A percentile compares a stretch with the other conserved stretches of the same genome.
phyloP scores from a whole-genome alignment of 2,888 invertebrate genomes.

The Pristionchus mayeri region DNA sequence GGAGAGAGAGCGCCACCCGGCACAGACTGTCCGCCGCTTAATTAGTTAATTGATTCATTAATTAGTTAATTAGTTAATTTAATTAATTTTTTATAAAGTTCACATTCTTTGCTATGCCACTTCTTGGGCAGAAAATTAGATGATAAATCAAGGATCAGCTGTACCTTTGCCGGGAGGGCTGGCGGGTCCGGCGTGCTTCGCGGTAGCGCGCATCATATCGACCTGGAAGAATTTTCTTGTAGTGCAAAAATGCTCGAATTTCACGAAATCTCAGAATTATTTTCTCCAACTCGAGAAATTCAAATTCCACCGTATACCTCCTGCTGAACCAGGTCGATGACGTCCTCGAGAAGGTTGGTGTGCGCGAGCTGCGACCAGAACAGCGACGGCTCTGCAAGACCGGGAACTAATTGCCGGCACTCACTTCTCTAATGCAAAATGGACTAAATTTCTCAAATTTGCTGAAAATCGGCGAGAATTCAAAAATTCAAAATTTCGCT shows the following conservation, averaged over 20 bases:
- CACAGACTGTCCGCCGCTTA: slow-evolving; percentile 34
- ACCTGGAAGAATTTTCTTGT: background rate
- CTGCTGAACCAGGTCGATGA: slow-evolving; percentile 60
- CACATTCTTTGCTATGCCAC: too few species aligned
- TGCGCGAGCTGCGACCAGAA: slow-evolving; percentile 70
- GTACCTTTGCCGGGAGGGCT: slow-evolving; percentile 27
- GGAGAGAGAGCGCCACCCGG: slow-evolving; percentile 19
- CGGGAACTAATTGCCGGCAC: background rate
- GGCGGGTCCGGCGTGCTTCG: slow-evolving; percentile 13
- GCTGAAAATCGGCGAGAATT: background rate
- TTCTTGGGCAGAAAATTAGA: background rate
- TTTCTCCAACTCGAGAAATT: background rate
- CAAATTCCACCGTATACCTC: too few species aligned
- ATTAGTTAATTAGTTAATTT: background rate
- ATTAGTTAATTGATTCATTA: background rate
- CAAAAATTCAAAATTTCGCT: background rate
- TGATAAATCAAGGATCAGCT: background rate
- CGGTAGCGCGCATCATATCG: slow-evolving; percentile 18
- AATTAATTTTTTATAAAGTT: too few species aligned
- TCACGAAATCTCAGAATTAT: background rate
- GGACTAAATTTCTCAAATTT: background rate
- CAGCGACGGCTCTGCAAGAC: slow-evolving; percentile 60
- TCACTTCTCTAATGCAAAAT: background rate
- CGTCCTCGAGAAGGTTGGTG: slow-evolving; percentile 68
- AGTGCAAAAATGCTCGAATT: background rate